These are phyloP conservation scores for Thunnus thynnus DNA, from an alignment of 2,113 vertebrate genomes.

Conservation along the genomic window DNA sequence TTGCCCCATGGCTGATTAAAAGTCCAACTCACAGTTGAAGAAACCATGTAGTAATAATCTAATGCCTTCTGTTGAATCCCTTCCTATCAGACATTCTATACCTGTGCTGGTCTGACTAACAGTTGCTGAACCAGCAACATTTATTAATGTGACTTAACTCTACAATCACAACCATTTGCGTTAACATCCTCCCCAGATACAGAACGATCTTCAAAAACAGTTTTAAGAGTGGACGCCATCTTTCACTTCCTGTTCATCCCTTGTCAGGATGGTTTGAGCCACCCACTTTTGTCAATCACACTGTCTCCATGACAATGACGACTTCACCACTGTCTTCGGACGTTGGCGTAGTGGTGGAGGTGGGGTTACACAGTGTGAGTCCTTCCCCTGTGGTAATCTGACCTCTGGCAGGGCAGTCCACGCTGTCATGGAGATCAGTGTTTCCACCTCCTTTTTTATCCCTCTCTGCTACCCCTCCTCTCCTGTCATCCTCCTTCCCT, in stretches of 20 bases:
- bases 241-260: neutral
- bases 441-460: constrained; percentile 48
- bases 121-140: neutral
- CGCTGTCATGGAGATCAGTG: constrained; percentile 77
- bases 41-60: neutral
- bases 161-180: neutral
- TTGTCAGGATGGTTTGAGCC: neutral
- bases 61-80: neutral
- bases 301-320: constrained; percentile 76
- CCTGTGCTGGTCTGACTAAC: constrained; percentile 9
- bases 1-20: neutral
- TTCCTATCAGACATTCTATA: neutral
- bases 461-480: constrained; percentile 36
- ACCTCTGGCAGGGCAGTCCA: constrained; percentile 76
- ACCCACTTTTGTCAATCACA: constrained; percentile 47
- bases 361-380: constrained; percentile 56
- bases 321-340: constrained; percentile 61
- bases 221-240: neutral
- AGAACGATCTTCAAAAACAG: neutral
- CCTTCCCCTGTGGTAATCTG: constrained; percentile 59
- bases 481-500: constrained; percentile 30
- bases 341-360: constrained; percentile 35
- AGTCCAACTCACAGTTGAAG: neutral
- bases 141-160: neutral
- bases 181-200: neutral